These are phyloP conservation scores for Aspiorhynchus laticeps DNA, from an alignment of 2,113 vertebrate species.

Conservation along the genomic window DNA sequence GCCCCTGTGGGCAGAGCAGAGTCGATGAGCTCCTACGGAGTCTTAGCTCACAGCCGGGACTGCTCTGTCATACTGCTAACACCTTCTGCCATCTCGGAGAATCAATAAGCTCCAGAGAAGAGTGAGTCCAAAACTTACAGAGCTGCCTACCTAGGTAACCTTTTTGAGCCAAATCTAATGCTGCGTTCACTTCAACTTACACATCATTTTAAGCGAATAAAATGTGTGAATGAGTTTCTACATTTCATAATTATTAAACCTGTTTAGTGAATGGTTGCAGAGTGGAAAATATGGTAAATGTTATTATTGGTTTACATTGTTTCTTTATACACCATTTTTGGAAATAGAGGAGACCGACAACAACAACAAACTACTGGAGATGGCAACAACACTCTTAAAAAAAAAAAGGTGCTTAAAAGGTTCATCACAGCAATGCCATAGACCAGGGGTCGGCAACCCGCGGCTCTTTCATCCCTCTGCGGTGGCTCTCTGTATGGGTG, in stretches of 20 bases:
- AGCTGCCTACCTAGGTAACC: neutral
- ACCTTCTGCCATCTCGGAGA: slow-evolving; percentile 22
- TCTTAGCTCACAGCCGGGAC: slow-evolving; percentile 35
- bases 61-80: slow-evolving; percentile 40
- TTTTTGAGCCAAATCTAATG: neutral
- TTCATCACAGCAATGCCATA: too few species aligned
- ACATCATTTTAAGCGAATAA: neutral
- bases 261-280: neutral
- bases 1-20: slow-evolving; percentile 39
- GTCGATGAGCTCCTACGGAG: slow-evolving; percentile 40
- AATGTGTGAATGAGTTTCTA: neutral
- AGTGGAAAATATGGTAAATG: neutral
- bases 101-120: slow-evolving; percentile 50
- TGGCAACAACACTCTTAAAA: too few species aligned
- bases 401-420: too few species aligned
- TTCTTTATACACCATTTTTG: neutral
- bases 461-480: too few species aligned
- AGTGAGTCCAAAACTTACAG: slow-evolving; percentile 11
- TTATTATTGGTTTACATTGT: neutral
- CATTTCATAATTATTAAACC: neutral
- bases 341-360: too few species aligned
- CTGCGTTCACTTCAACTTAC: neutral
- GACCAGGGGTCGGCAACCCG: too few species aligned
- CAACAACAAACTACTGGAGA: too few species aligned
- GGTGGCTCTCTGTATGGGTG: too few species aligned